These are phyloP conservation scores for Xerus rutilus DNA, from an alignment of 2,797 vertebrate genomes.

Conservation along the genomic window DNA sequence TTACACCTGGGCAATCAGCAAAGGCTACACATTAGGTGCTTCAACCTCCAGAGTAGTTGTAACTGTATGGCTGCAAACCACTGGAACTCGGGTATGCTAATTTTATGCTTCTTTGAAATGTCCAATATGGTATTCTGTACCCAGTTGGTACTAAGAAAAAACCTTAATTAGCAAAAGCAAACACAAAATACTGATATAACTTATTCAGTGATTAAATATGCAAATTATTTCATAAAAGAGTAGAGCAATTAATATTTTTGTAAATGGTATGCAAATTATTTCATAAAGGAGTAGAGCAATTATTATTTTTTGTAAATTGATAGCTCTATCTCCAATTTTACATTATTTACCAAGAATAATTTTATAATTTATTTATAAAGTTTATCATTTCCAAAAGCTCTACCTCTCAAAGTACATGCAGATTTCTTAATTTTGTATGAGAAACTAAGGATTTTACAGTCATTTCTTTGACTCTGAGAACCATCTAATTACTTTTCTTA, in stretches of 20 bases:
- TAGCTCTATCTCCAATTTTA: slow-evolving; percentile 36
- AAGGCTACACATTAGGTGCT: background rate
- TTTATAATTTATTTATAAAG: slow-evolving; percentile 57
- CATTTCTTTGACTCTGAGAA: slow-evolving; percentile 62
- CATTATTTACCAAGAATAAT: slow-evolving; percentile 52
- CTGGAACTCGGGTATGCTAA: background rate
- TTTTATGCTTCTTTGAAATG: slow-evolving; percentile 55
- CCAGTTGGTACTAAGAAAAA: slow-evolving; percentile 29
- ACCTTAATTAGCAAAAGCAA: slow-evolving; percentile 57
- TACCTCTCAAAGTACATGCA: slow-evolving; percentile 23
- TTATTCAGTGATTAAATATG: slow-evolving; percentile 62
- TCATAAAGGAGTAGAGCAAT: slow-evolving; percentile 26
- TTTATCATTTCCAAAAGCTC: slow-evolving; percentile 22
- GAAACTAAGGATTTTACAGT: slow-evolving; percentile 49
- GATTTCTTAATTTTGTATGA: slow-evolving; percentile 1
- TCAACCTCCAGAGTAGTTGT: background rate
- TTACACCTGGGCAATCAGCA: background rate
- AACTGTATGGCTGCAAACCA: background rate
- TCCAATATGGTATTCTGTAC: slow-evolving; percentile 26
- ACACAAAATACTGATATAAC: slow-evolving; percentile 30
- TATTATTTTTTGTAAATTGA: slow-evolving; percentile 38
- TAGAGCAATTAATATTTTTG: slow-evolving; percentile 28
- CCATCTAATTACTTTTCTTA: slow-evolving; percentile 11
- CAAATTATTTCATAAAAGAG: slow-evolving; percentile 31
- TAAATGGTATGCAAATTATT: slow-evolving; percentile 45